Percentiles rank a stretch among this genome's conserved stretches.
phyloP scores from a whole-genome alignment of 1,140 invertebrate species.

The Penaeus vannamei region DNA sequence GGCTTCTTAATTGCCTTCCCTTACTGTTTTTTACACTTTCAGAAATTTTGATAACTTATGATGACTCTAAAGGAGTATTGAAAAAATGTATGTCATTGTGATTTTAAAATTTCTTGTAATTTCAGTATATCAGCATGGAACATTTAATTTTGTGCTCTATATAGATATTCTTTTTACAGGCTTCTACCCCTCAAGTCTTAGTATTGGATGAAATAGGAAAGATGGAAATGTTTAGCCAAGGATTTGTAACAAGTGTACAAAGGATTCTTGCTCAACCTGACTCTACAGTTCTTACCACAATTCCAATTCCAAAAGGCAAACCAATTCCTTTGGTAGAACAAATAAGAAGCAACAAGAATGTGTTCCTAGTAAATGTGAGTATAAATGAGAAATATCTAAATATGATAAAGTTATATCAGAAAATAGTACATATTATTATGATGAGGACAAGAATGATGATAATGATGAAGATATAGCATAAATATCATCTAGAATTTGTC shows the following conservation, averaged over 20 bases:
- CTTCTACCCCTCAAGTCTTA: slow-evolving; percentile 69
- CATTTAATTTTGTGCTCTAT: no score
- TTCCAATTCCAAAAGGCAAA: slow-evolving; percentile 48
- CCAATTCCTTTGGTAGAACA: slow-evolving; percentile 53
- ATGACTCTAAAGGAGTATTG: no score
- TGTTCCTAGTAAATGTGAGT: slow-evolving; percentile 51
- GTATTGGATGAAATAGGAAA: slow-evolving; percentile 81
- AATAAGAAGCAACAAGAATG: slow-evolving; percentile 28
- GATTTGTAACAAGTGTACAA: slow-evolving; percentile 73
- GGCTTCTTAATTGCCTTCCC: no score
- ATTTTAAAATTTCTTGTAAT: no score
- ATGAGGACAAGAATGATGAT: not conserved
- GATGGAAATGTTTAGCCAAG: slow-evolving; percentile 79
- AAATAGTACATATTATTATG: not conserved
- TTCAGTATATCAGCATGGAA: no score
- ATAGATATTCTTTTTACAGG: not conserved
- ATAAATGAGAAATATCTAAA: not conserved
- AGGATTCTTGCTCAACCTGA: not conserved
- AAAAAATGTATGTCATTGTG: no score
- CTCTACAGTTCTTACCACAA: slow-evolving; percentile 31
- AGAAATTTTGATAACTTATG: no score
- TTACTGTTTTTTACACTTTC: no score
- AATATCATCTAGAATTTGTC: no score
- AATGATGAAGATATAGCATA: no score
- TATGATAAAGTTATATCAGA: not conserved